A percentile compares a stretch with the other conserved stretches of the same genome.
Evolutionary conservation across 1,140 invertebrate species (phyloP).

Genomic region (Brachionus manjavacas): DNA sequence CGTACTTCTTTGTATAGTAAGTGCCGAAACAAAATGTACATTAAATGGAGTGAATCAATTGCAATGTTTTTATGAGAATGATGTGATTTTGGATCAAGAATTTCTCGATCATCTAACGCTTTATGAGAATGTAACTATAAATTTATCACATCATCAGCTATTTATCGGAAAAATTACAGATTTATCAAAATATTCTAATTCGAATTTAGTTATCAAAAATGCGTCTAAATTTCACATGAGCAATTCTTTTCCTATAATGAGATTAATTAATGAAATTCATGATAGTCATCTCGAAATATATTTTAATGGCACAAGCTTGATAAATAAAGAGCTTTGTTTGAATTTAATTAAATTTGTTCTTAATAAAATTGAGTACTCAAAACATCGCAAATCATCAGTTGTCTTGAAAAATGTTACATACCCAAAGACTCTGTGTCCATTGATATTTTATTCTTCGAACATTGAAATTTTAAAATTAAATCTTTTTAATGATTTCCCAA

Average conservation of each 20-base stretch:
- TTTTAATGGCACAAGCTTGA: not conserved
- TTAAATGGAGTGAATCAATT: not conserved
- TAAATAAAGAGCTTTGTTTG: not conserved
- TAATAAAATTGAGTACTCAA: not conserved
- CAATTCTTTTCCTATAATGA: not conserved
- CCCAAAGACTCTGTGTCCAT: not conserved
- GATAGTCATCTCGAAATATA: not conserved
- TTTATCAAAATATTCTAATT: not conserved
- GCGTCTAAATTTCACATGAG: not conserved
- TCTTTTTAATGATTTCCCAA: not conserved
- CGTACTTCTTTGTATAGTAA: not conserved
- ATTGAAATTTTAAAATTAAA: not conserved
- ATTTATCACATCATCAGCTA: not conserved
- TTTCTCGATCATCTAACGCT: not conserved
- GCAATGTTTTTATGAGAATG: not conserved
- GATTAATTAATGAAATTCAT: not conserved
- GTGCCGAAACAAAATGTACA: not conserved
- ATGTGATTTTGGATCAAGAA: not conserved
- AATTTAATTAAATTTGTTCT: not conserved
- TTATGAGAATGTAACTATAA: not conserved
- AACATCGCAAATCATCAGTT: not conserved
- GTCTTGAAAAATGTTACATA: not conserved
- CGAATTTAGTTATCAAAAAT: not conserved
- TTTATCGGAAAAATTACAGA: not conserved
- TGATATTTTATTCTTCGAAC: not conserved